phyloP scores from a whole-genome alignment of 2,888 invertebrate genomes.

The Galerucella pusilla region DNA sequence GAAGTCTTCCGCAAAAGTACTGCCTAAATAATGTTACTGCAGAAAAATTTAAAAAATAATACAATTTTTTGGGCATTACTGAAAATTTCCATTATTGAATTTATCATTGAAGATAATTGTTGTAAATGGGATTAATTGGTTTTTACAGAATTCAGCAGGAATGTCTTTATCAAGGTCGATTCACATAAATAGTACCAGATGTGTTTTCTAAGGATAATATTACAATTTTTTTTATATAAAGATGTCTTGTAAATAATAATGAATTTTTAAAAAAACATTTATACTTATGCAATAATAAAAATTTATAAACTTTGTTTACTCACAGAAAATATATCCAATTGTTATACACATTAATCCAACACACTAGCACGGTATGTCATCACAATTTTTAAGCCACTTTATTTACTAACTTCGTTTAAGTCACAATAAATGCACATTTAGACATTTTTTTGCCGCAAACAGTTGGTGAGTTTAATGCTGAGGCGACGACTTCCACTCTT shows the following conservation, averaged over 20 bases:
- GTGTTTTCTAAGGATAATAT: neutral
- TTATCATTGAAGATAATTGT: neutral
- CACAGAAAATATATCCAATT: neutral
- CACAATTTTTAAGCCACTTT: neutral
- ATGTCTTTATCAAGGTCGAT: neutral
- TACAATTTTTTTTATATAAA: neutral
- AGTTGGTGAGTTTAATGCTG: slow-evolving; percentile 13
- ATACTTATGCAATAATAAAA: neutral
- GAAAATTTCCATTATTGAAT: neutral
- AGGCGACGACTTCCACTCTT: slow-evolving; percentile 8
- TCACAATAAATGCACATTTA: slow-evolving; percentile 15
- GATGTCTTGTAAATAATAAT: neutral
- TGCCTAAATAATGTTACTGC: neutral
- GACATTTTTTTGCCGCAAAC: slow-evolving; percentile 2
- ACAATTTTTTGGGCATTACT: neutral
- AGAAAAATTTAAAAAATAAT: neutral
- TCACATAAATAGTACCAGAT: slow-evolving; percentile 1
- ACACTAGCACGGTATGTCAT: neutral
- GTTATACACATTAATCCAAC: neutral
- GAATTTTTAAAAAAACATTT: neutral
- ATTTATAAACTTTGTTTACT: neutral
- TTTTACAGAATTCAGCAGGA: neutral
- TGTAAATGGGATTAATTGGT: neutral
- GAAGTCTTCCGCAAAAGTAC: neutral
- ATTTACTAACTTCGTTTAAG: neutral